A percentile compares a stretch with the other conserved stretches of the same genome.
These are phyloP conservation scores for Diceros bicornis DNA, from an alignment of 2,797 vertebrate species.

Conservation along the genomic window DNA sequence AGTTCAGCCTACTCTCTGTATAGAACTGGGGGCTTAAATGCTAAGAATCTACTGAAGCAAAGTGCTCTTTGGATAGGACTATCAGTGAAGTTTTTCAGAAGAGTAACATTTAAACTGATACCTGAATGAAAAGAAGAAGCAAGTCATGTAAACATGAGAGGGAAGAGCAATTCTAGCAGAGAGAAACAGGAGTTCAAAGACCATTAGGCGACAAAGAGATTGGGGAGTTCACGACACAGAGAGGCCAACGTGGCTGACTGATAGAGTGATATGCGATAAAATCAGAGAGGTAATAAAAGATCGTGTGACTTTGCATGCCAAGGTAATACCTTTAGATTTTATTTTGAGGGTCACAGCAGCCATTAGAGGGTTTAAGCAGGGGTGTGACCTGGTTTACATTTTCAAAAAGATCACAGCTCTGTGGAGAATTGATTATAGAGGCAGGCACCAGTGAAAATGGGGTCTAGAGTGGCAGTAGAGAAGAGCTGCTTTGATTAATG, in stretches of 20 bases:
- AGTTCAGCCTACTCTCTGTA: background rate
- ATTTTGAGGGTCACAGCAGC: background rate
- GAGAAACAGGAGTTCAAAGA: background rate
- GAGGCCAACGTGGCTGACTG: background rate
- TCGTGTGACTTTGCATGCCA: background rate
- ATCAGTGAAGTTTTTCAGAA: background rate
- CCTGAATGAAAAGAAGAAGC: background rate
- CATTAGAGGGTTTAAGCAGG: background rate
- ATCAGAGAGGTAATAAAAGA: background rate
- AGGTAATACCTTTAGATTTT: background rate
- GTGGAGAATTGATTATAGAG: background rate
- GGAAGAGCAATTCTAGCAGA: background rate
- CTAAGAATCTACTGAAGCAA: background rate
- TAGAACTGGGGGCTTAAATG: background rate
- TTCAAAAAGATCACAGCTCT: slow-evolving; percentile 3
- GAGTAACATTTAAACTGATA: background rate
- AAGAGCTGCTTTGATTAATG: background rate
- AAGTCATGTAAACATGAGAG: background rate
- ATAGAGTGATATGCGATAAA: background rate
- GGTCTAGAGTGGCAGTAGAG: background rate
- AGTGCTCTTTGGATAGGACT: background rate
- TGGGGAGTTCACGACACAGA: background rate
- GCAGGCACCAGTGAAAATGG: background rate
- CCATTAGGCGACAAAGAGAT: background rate
- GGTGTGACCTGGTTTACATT: background rate